phyloP scores from a whole-genome alignment of 2,113 vertebrate species.

The Raja brachyura region DNA sequence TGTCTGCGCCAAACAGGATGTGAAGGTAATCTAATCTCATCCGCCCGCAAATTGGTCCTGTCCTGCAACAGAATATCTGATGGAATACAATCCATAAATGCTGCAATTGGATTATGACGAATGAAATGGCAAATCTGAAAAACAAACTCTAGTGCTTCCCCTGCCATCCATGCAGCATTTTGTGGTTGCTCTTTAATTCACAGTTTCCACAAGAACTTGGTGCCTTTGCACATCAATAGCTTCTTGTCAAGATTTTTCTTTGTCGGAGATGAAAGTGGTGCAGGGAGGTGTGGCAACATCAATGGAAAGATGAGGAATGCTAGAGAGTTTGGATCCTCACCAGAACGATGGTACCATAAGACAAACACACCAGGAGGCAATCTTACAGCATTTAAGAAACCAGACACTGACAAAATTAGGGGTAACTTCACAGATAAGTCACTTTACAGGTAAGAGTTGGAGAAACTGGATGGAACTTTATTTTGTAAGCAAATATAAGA shows the following conservation, averaged over 20 bases:
- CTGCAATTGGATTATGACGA: neutral
- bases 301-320: neutral
- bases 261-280: neutral
- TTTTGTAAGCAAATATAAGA: neutral
- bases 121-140: neutral
- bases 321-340: neutral
- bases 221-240: neutral
- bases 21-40: no score
- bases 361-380: no score
- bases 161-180: neutral
- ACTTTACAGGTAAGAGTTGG: neutral
- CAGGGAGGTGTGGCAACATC: neutral
- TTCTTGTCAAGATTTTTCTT: neutral
- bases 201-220: no score
- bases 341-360: neutral
- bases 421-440: neutral
- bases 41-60: neutral
- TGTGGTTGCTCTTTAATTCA: neutral
- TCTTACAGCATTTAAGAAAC: no score
- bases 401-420: no score
- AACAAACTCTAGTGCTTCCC: neutral
- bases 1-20: no score
- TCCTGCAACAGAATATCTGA: neutral
- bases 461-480: neutral
- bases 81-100: neutral